Base-by-base conservation (phyloP, 2,888 invertebrate genomes). In the Apodemia duryi region DNA sequence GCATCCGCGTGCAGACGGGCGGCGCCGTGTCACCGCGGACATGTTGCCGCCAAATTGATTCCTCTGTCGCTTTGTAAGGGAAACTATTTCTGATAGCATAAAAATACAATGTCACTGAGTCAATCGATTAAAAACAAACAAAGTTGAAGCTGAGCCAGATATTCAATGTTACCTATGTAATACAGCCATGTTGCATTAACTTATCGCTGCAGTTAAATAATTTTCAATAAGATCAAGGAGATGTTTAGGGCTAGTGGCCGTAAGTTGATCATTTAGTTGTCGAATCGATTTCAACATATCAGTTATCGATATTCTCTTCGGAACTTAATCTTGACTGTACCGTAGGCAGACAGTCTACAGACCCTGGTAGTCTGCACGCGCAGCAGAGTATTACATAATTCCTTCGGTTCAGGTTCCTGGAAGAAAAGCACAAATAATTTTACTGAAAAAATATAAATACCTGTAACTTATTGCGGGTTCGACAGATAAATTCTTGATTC, bases 21-120 rank as follows among this genome's bases (percentile, higher is more conserved):
- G 57, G 57, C 57, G 57, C 57, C 57, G 32, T 6, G 57, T 9
- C 57, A 35, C 32, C 57, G 57, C 57, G 11, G 57, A 57, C 57
- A 57, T 57, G 57, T 35, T 54, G 57, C 13, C 57, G 54, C 29
- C 6, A 13, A 32, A 57, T 57, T 57, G 57, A 57, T 57, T 57
- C 57, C 32, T 32, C 57, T 11, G 57, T 32, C 29, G 29, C 57
- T 13, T 32, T 11, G 32, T 6, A 6, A 35, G 32, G 57, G 57
- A n/a, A 57, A 57, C 57, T 35, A 13, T 32, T 57, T 57, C 57
- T 32, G 57, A 57, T 57, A 5, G 28, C 57, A 32, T 6, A 32
- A 6, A 32, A 57, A 57, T 32, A 57, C 13, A 57, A 57, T 57
- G 13, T 29, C 57, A 11, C 32, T 11, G 13, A 13, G 49, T n/a